Base-by-base conservation (phyloP, 2,113 vertebrate genomes). In the Pheucticus melanocephalus region DNA sequence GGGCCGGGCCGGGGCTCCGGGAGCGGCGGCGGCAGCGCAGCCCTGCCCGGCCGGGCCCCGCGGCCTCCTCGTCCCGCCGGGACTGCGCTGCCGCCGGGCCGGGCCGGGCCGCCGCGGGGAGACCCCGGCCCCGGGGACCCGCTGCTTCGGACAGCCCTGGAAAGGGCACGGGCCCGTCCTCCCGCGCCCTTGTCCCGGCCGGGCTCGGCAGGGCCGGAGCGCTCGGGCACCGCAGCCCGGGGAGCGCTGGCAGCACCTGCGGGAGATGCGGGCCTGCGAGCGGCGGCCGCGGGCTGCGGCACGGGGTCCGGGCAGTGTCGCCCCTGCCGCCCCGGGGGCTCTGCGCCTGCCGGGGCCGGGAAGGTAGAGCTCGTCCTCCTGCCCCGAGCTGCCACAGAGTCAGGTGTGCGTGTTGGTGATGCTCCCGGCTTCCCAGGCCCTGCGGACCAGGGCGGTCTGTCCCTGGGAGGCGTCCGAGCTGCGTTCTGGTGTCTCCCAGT, bases 311-410 rank as follows among this genome's bases (percentile, higher is more conserved):
- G 45, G 78, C 63, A 37, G 37, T 4, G 7, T 51, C 5, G 39
- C 44, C 50, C 11, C 21, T 1, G 57, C 22, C 1, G 2, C 14
- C 28, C 25, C 1, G 18, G 12, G 5, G 9, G 0, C 7, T 27
- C 47, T 33, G 53, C 13, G 16, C 22, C 68, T 7, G 37, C 30
- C 48, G 27, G 28, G 31, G 10, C 35, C 3, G 6, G 27, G 31
- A 2, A 3, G 8, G 39, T 8, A 18, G 40, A 44, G 56, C 42
- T 48, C 3, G n/a, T 31, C 33, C 24, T 4, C 12, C 18, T 5
- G 42, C 20, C 60, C 39, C 4, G 3, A 24, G 23, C 65, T 3
- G 68, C 53, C 28, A 0, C 2, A 44, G 24, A 27, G 31, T 57
- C 47, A 1, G 57, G 20, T 9, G 2, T 3, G 47, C 19, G 7